Conservation (phyloP, 2,113 vertebrate genomes). For the Notechis scutatus region DNA sequence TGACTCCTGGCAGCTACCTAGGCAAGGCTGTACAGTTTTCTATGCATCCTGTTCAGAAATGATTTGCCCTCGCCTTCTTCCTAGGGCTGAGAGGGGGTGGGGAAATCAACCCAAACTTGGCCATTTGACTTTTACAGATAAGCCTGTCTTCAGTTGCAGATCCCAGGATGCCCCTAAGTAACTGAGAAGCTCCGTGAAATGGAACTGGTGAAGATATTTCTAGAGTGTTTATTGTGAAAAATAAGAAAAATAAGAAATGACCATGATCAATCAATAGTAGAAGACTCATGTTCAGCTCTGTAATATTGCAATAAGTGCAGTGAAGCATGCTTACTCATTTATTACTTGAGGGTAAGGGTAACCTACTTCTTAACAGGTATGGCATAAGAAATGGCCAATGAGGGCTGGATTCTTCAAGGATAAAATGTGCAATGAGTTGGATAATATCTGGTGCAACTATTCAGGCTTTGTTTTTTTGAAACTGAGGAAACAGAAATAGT, state of each 20-base stretch:
- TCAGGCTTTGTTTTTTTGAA: not conserved
- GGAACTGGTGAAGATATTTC: not conserved
- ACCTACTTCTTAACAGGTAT: not conserved
- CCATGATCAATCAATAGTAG: not conserved
- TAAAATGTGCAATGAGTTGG: not conserved
- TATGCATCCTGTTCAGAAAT: not conserved
- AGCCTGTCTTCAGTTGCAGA: not conserved
- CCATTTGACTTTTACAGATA: not conserved
- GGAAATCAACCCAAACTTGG: not conserved
- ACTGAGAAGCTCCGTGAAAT: not conserved
- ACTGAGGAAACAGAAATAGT: not conserved
- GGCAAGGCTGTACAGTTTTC: not conserved
- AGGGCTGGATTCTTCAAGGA: not conserved
- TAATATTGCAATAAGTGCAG: not conserved
- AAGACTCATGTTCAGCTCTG: not conserved
- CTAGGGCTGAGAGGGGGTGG: not conserved
- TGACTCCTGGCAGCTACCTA: not conserved
- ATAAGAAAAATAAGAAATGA: not conserved
- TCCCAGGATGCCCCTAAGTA: not conserved
- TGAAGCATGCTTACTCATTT: not conserved
- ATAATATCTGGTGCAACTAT: not conserved
- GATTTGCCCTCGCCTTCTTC: not conserved
- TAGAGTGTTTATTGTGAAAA: not conserved
- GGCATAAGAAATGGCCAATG: not conserved
- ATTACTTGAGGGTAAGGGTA: not conserved